These are phyloP conservation scores for Fukomys damarensis DNA, from an alignment of 2,113 vertebrate genomes.

Conservation along the genomic window DNA sequence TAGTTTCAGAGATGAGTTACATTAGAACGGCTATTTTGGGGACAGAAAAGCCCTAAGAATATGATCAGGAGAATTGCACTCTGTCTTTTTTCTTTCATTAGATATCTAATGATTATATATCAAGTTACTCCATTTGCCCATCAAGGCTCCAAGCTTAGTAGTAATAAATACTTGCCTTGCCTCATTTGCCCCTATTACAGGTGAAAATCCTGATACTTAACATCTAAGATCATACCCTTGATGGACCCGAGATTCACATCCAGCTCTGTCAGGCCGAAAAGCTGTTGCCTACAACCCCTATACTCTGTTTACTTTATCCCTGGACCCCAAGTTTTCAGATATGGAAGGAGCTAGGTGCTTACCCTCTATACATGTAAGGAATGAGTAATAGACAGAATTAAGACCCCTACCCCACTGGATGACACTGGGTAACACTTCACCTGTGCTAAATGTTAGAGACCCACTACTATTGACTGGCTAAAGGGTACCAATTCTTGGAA, in stretches of 20 bases:
- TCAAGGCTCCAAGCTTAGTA: not conserved
- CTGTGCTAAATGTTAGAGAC: not conserved
- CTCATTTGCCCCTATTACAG: not conserved
- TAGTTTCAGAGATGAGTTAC: not conserved
- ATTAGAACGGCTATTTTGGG: not conserved
- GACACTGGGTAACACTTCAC: not conserved
- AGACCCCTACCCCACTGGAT: not conserved
- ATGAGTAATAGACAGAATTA: not conserved
- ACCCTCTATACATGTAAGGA: not conserved
- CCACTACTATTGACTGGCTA: not conserved
- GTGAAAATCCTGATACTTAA: not conserved
- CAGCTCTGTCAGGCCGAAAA: not conserved
- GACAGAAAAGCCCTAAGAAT: not conserved
- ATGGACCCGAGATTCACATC: not conserved
- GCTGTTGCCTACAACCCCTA: not conserved
- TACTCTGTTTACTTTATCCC: not conserved
- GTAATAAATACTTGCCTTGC: not conserved
- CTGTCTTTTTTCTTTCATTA: not conserved
- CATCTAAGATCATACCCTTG: not conserved
- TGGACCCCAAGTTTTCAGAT: not conserved
- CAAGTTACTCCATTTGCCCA: not conserved
- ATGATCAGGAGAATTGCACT: not conserved
- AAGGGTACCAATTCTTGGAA: not conserved
- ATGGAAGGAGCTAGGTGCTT: not conserved
- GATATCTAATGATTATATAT: not conserved